phyloP scores from a whole-genome alignment of 2,888 invertebrate species.

The Scelioninae gen. 2 region DNA sequence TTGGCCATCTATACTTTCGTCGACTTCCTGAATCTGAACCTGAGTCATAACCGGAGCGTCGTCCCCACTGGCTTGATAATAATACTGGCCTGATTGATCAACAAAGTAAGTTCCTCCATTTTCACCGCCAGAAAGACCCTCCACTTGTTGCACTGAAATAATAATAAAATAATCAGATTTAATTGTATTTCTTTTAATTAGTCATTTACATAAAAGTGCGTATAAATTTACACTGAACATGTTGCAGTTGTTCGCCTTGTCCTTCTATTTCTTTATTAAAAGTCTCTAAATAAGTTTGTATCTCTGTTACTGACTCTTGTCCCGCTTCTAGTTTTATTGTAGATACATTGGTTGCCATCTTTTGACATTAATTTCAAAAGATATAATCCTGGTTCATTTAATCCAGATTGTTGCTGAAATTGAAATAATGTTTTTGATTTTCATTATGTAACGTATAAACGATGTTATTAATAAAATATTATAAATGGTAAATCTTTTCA shows the following conservation, averaged over 20 bases:
- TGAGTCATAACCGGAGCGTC: constrained; percentile 81
- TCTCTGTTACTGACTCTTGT: constrained; percentile 80
- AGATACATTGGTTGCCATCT: constrained; percentile 72
- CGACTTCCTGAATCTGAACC: constrained; percentile 76
- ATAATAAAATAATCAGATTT: too few species aligned
- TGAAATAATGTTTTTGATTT: too few species aligned
- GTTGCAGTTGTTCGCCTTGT: constrained; percentile 75
- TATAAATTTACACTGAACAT: constrained; percentile 67
- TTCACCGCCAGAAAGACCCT: constrained; percentile 75
- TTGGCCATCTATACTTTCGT: constrained; percentile 67
- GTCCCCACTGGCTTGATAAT: constrained; percentile 84
- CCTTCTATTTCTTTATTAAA: constrained; percentile 88
- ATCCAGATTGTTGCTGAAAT: too few species aligned
- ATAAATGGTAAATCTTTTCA: too few species aligned
- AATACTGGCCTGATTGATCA: constrained; percentile 88
- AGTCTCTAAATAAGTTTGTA: constrained; percentile 88
- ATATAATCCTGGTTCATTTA: too few species aligned
- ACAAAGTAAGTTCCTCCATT: constrained; percentile 87
- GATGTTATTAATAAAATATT: too few species aligned
- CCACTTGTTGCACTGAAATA: constrained; percentile 71
- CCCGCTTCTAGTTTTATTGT: constrained; percentile 73
- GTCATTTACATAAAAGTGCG: too few species aligned
- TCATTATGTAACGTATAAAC: too few species aligned
- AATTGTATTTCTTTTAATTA: too few species aligned
- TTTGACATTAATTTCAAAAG: constrained; percentile 55